phyloP scores from a whole-genome alignment of 1,140 invertebrate genomes.

The Scaptodrosophila lebanonensis region DNA sequence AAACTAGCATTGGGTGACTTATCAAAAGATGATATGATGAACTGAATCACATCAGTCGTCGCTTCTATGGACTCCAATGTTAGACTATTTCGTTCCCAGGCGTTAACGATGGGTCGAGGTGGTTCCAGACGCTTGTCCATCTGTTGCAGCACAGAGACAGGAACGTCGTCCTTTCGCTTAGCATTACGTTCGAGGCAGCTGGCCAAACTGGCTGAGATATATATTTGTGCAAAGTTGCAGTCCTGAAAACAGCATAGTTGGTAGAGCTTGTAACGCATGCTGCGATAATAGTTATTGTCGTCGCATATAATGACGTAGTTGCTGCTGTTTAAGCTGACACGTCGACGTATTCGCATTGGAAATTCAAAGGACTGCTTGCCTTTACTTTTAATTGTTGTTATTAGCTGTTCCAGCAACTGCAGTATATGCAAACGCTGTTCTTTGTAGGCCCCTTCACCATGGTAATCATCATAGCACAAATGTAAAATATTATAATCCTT shows the following conservation, averaged over 20 bases:
- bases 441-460: constrained; percentile 35
- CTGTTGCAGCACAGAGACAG: constrained; percentile 22
- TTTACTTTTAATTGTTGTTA: constrained; percentile 15
- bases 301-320: constrained; percentile 54
- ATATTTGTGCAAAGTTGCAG: constrained; percentile 46
- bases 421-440: constrained; percentile 28
- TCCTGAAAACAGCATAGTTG: constrained; percentile 32
- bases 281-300: constrained; percentile 67
- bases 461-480: constrained; percentile 57
- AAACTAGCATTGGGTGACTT: neutral
- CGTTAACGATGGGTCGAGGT: constrained; percentile 12
- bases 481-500: constrained; percentile 40
- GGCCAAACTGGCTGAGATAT: constrained; percentile 20
- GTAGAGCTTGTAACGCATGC: constrained; percentile 59
- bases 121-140: constrained; percentile 48
- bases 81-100: constrained; percentile 44
- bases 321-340: neutral
- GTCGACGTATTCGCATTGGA: neutral
- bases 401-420: constrained; percentile 24
- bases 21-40: constrained; percentile 5
- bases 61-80: constrained; percentile 1
- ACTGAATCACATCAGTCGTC: neutral
- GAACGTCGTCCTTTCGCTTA: constrained; percentile 17
- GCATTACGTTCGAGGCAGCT: constrained; percentile 31
- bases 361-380: neutral